Percentiles rank a stretch among this genome's conserved stretches.
Conservation (phyloP, 2,888 invertebrate genomes). For the Drosophila pullipes region DNA sequence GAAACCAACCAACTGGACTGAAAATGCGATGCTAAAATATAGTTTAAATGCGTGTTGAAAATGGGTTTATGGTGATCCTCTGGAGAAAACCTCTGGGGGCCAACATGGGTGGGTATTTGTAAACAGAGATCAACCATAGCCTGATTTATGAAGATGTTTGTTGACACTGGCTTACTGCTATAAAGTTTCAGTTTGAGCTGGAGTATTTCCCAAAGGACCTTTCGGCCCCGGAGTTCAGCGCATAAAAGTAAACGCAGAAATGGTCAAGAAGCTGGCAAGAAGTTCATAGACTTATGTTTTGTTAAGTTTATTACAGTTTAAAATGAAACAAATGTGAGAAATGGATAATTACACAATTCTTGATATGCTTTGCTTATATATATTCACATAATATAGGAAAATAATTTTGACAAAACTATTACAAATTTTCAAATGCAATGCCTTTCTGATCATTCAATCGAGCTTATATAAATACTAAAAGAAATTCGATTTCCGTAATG, state of each 20-base stretch:
- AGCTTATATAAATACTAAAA: background rate
- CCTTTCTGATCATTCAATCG: background rate
- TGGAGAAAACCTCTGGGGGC: constrained; percentile 48
- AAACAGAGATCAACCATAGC: constrained; percentile 44
- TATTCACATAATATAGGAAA: background rate
- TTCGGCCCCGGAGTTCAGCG: background rate
- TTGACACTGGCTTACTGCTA: constrained; percentile 39
- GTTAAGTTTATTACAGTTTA: background rate
- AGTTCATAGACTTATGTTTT: background rate
- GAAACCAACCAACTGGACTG: constrained; percentile 18
- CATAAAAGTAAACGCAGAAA: background rate
- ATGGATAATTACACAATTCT: background rate
- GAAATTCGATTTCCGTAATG: background rate
- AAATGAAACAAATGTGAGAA: background rate
- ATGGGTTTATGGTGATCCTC: constrained; percentile 71
- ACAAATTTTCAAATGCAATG: background rate
- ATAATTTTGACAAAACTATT: background rate
- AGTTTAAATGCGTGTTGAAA: constrained; percentile 56
- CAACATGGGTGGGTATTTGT: constrained; percentile 10
- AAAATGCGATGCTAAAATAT: constrained; percentile 42
- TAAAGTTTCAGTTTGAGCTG: constrained; percentile 9
- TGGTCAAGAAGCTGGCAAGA: background rate
- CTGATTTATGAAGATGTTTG: constrained; percentile 62
- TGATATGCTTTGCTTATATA: too few relatives aligned
- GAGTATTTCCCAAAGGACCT: constrained; percentile 15